Evolutionary conservation across 2,797 vertebrate genomes (phyloP), one percentile per base, ranked within the genome.

Genomic region (Lithobates pipiens): DNA sequence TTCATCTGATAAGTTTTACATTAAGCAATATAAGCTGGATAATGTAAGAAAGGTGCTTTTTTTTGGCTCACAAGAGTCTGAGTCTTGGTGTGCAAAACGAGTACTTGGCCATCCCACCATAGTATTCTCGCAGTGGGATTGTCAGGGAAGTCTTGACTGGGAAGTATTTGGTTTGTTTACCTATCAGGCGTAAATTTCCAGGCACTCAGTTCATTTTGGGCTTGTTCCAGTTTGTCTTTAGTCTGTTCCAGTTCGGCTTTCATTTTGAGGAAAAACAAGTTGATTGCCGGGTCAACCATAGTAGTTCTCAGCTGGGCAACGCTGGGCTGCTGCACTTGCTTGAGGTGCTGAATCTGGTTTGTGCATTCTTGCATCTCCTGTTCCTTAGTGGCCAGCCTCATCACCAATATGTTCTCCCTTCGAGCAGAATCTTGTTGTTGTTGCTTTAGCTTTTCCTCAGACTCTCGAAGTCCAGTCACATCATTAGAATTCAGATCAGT

Each of bases 101-200:
- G 96, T 96, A 97, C 96, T 96, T 96, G 97, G 96, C 96, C 97
- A 96, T 96, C 95, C 97, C 96, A 96, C 97, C 95, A 97, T 97
- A 98, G 96, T 96, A 98, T 96, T 98, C 97, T 98, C 96, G 96
- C 95, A 98, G 97, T 97, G 96, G 96, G 95, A 94, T 95, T 96
- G 96, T 96, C 96, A 95, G 97, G 97, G 97, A 94, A 96, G 97
- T 99, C 97, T 99, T 99, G 97, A 96, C 96, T 97, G 96, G 95
- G 95, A 94, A 95, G 95, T 95, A 95, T 95, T 97, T 98, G 97
- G 97, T 97, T 96, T 98, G 96, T 98, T 99, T 99, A 99, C 98
- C 98, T 99, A 99, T 99, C 98, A 98, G 98, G 98, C 97, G 97
- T 99, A 99, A 99, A 99, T 96, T 99, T 99, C 98, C 98, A 99